phyloP scores from a whole-genome alignment of 2,888 invertebrate species.

The Cryptocephalus moraei region DNA sequence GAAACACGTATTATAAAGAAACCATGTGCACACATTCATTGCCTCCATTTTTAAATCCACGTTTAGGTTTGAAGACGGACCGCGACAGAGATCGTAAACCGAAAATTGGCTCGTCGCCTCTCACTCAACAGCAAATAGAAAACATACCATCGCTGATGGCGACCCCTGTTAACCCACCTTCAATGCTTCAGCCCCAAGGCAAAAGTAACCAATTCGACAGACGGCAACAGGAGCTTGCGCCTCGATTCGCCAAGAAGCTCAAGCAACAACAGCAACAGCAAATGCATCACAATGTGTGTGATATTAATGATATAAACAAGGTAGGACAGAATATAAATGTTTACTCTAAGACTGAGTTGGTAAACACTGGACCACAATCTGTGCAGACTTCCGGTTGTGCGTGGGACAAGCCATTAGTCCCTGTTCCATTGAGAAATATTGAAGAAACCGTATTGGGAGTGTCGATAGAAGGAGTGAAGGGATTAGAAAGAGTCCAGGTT shows the following conservation, averaged over 20 bases:
- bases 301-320: slow-evolving; percentile 41
- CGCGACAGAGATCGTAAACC: slow-evolving; percentile 8
- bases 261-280: slow-evolving; percentile 37
- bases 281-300: slow-evolving; percentile 30
- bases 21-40: too few species aligned
- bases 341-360: slow-evolving; percentile 27
- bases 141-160: slow-evolving; percentile 42
- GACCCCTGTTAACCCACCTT: slow-evolving; percentile 42
- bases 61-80: slow-evolving; percentile 2
- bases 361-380: background rate
- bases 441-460: slow-evolving; percentile 29
- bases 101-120: slow-evolving; percentile 14
- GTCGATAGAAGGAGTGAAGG: slow-evolving; percentile 29
- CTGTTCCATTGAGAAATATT: slow-evolving; percentile 52
- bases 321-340: slow-evolving; percentile 29
- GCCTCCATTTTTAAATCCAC: too few species aligned
- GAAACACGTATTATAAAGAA: too few species aligned
- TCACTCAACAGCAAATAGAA: slow-evolving; percentile 36
- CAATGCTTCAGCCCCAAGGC: slow-evolving; percentile 16
- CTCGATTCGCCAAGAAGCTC: slow-evolving; percentile 62
- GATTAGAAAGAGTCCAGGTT: slow-evolving; percentile 30
- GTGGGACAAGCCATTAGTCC: slow-evolving; percentile 77
- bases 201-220: slow-evolving; percentile 29
- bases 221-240: slow-evolving; percentile 46
- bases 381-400: slow-evolving; percentile 44